Base-by-base conservation (phyloP, 2,888 invertebrate genomes). In the Brenthis daphne region DNA sequence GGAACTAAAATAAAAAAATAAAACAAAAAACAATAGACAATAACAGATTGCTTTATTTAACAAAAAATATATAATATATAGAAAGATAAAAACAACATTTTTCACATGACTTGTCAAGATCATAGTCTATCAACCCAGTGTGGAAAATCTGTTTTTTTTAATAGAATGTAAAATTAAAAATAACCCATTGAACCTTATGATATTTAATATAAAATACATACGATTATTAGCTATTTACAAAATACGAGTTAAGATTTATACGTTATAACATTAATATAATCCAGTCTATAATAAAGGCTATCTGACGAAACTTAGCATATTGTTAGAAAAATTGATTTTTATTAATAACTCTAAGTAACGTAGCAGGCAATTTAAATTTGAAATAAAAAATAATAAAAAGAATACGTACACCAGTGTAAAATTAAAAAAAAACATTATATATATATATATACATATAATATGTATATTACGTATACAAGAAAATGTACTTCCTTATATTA, bases 261-360 rank as follows among this genome's bases (percentile, higher is more conserved):
- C 83, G 88, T 87, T 88, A 89, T 89, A 89, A 87, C 85, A 86
- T 88, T 90, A 89, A 88, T 89, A 88, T 89, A 89, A 88, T 87
- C 91, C 92, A 92, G 92, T 92, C 92, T 92, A 92, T 92, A 90
- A 87, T 89, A 92, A 91, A 92, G 92, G 92, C 92, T 92, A 92
- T 90, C 84, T 82, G 88, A 89, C 88, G 89, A 89, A 86, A 92
- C 91, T 91, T 92, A 92, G 85, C 83, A 79, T 89, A 86, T 81
- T 89, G 89, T 92, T 90, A 92, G 88, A 91, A 89, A 88, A 87
- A 83, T 84, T 84, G 79, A 83, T 84, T 79, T 80, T 82, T 82
- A 82, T 76, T 79, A 74, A 77, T 82, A 81, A 79, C 74, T 80
- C 80, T 85, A 82, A 81, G 77, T 80, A 79, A 85, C 80, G 77